Conservation (phyloP, 2,113 vertebrate species). For the Hirundichthys speculiger region DNA sequence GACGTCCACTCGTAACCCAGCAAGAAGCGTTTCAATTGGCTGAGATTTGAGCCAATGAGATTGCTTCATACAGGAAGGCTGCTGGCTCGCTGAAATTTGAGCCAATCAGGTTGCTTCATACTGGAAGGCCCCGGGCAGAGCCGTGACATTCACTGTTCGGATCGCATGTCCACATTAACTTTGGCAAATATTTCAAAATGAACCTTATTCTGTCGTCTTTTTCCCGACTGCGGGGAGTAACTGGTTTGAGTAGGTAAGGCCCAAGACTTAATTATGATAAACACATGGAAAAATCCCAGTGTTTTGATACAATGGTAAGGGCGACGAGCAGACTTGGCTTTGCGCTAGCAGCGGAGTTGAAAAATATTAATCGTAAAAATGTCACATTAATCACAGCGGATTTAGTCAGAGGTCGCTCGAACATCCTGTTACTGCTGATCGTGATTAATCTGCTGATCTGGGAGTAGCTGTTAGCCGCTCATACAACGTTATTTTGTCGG, state of each 20-base stretch:
- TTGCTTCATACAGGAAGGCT: not conserved
- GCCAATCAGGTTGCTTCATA: conserved; percentile 53
- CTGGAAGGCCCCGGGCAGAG: not conserved
- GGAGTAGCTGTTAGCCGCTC: too few species aligned
- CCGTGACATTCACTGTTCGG: conserved; percentile 61
- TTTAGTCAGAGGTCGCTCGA: too few species aligned
- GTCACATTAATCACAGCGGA: too few species aligned
- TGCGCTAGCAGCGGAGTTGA: conserved; percentile 9
- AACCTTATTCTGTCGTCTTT: conserved; percentile 49
- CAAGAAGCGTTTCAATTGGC: conserved; percentile 49
- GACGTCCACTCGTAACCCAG: too few species aligned
- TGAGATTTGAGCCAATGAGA: conserved; percentile 48
- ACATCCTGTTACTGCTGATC: too few species aligned
- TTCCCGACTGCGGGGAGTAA: conserved; percentile 39
- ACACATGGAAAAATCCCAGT: not conserved
- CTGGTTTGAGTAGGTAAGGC: conserved; percentile 49
- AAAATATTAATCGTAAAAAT: too few species aligned
- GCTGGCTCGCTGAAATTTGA: conserved; percentile 8
- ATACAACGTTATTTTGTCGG: too few species aligned
- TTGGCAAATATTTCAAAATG: conserved; percentile 48
- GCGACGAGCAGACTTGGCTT: not conserved
- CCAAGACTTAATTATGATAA: not conserved
- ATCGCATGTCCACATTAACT: conserved; percentile 2
- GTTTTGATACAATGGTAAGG: conserved; percentile 10
- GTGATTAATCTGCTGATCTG: too few species aligned